Evolutionary conservation across 2,113 vertebrate species (phyloP).

Genomic region (Myotis lucifugus): DNA sequence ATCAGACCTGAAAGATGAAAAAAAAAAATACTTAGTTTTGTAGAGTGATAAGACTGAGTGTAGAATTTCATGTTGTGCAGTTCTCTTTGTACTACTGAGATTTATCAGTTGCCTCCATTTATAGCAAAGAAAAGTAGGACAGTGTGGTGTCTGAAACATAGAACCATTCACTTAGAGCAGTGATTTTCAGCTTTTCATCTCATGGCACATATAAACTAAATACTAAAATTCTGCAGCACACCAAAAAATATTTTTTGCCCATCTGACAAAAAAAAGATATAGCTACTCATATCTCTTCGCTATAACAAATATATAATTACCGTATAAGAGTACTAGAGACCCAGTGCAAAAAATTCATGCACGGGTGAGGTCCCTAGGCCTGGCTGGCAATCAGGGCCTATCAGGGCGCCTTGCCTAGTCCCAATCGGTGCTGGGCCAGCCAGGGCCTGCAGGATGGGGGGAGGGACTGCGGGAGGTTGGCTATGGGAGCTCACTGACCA

Average conservation of each 20-base stretch:
- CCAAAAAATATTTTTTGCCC: background rate
- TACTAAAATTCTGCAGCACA: background rate
- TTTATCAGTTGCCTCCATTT: background rate
- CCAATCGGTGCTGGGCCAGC: fast-evolving
- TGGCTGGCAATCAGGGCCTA: too few species aligned
- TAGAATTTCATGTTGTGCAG: background rate
- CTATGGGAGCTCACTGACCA: too few species aligned
- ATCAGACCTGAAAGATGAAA: constrained; percentile 18
- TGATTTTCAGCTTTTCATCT: background rate
- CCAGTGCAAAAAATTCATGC: too few species aligned
- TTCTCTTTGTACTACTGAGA: background rate
- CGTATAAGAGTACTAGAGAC: too few species aligned
- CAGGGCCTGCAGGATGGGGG: too few species aligned
- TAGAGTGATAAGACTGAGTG: background rate
- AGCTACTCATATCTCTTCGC: background rate
- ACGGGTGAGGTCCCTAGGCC: too few species aligned
- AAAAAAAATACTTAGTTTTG: constrained; percentile 30
- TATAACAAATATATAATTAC: too few species aligned
- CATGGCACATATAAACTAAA: background rate
- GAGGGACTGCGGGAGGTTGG: too few species aligned
- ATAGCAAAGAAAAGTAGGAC: background rate
- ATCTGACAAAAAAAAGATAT: background rate
- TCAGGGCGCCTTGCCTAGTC: too few species aligned
- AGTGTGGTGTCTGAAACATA: background rate
- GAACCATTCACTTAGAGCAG: background rate